A percentile compares a stretch with the other conserved stretches of the same genome.
phyloP scores from a whole-genome alignment of 1,140 invertebrate genomes.

The Nilaparvata lugens region DNA sequence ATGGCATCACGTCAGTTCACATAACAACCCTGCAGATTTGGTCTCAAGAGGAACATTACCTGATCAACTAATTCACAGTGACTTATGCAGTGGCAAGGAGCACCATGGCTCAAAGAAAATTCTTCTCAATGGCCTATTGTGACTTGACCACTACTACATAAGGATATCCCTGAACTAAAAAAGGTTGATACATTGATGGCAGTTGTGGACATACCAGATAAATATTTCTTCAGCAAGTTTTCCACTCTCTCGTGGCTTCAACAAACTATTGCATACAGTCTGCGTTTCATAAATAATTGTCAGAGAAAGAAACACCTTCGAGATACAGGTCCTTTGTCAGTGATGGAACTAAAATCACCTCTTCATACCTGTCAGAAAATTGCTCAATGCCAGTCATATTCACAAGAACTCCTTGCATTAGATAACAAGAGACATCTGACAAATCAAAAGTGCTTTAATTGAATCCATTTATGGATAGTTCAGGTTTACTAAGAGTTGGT shows the following conservation, averaged over 20 bases:
- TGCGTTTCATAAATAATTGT: background rate
- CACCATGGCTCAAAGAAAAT: background rate
- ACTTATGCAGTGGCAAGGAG: background rate
- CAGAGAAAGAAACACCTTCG: no score
- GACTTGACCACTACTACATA: background rate
- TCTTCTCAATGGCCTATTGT: no score
- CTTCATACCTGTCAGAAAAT: background rate
- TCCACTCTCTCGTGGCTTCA: background rate
- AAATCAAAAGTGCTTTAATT: conserved; percentile 2
- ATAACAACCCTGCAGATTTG: conserved; percentile 1
- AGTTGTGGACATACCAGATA: background rate
- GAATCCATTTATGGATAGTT: conserved; percentile 19
- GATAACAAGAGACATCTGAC: background rate
- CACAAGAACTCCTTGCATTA: conserved; percentile 7
- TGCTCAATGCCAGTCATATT: background rate
- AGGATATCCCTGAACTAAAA: background rate
- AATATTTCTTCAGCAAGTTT: background rate
- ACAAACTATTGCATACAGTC: background rate
- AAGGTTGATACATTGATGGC: background rate
- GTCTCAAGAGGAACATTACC: background rate
- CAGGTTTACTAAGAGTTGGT: conserved; percentile 18
- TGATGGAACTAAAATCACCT: background rate
- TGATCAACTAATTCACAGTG: background rate
- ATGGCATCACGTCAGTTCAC: background rate
- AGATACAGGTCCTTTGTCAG: background rate